A percentile compares a stretch with the other conserved stretches of the same genome.
Evolutionary conservation across 2,888 invertebrate species (phyloP).

Genomic region (Oxyscelio sp.): DNA sequence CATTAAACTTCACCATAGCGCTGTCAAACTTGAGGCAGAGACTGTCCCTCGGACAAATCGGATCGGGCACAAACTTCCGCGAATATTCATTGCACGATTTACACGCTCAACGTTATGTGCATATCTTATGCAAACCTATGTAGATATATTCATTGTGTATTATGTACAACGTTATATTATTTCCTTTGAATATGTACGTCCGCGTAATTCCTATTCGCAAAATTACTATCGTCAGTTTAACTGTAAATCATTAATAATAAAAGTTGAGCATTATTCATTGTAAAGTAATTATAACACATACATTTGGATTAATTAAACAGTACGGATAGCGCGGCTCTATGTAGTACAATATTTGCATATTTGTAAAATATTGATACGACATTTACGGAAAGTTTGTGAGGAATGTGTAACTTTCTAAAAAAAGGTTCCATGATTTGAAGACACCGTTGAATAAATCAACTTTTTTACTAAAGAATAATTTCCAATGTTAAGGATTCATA

Average conservation of each 20-base stretch:
- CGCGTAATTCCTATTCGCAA: constrained; percentile 59
- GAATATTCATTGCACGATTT: constrained; percentile 76
- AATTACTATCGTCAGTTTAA: constrained; percentile 49
- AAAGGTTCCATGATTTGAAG: too few species aligned
- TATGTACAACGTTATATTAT: constrained; percentile 68
- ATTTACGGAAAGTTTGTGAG: too few species aligned
- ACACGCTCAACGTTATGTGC: constrained; percentile 73
- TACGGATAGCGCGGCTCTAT: too few species aligned
- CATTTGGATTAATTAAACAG: too few species aligned
- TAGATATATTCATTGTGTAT: constrained; percentile 74
- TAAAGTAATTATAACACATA: constrained; percentile 33
- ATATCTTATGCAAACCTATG: constrained; percentile 72
- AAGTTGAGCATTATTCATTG: constrained; percentile 28
- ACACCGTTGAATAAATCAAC: too few species aligned
- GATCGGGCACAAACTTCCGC: constrained; percentile 72
- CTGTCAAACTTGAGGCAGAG: constrained; percentile 74
- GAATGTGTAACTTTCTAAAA: too few species aligned
- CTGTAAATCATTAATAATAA: constrained; percentile 46
- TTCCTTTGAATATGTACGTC: constrained; percentile 64
- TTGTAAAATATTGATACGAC: too few species aligned
- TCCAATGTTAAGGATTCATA: too few species aligned
- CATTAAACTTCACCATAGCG: constrained; percentile 69
- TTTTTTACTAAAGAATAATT: too few species aligned
- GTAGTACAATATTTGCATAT: too few species aligned
- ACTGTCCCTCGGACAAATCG: constrained; percentile 75